phyloP scores from a whole-genome alignment of 2,888 invertebrate genomes.

The Drosophila setosimentum region DNA sequence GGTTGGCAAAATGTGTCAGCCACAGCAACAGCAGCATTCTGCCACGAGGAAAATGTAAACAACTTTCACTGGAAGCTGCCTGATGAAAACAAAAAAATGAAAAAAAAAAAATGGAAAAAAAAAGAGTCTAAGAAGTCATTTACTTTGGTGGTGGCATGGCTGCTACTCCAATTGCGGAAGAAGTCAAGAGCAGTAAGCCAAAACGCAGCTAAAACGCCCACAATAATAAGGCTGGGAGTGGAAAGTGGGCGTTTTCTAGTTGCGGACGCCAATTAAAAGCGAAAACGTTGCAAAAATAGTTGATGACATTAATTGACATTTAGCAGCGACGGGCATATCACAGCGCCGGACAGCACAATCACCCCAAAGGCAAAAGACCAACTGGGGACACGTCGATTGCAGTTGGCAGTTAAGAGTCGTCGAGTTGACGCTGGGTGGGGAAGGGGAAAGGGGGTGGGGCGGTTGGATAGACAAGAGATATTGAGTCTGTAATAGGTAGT shows the following conservation, averaged over 20 bases:
- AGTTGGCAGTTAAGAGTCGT: slow-evolving; percentile 9
- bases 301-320: slow-evolving; percentile 83
- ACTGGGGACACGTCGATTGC: slow-evolving; percentile 19
- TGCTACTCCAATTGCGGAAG: slow-evolving; percentile 20
- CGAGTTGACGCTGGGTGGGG: neutral
- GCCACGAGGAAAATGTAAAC: slow-evolving; percentile 64
- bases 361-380: slow-evolving; percentile 68
- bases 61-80: slow-evolving; percentile 72
- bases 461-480: neutral
- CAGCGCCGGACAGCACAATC: slow-evolving; percentile 77
- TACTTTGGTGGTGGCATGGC: slow-evolving; percentile 4
- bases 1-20: slow-evolving; percentile 75
- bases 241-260: slow-evolving; percentile 44
- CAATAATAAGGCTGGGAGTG: slow-evolving; percentile 38
- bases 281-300: slow-evolving; percentile 77
- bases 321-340: slow-evolving; percentile 81
- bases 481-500: slow-evolving; percentile 43
- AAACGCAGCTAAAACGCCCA: slow-evolving; percentile 29
- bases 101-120: too few species aligned
- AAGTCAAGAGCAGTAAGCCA: slow-evolving; percentile 69
- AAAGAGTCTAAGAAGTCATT: slow-evolving; percentile 30
- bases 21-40: slow-evolving; percentile 28
- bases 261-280: slow-evolving; percentile 80
- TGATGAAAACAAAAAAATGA: slow-evolving; percentile 13
- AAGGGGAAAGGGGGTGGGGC: neutral